These are phyloP conservation scores for Anoplius nigerrimus DNA, from an alignment of 2,888 invertebrate species.

Conservation along the genomic window DNA sequence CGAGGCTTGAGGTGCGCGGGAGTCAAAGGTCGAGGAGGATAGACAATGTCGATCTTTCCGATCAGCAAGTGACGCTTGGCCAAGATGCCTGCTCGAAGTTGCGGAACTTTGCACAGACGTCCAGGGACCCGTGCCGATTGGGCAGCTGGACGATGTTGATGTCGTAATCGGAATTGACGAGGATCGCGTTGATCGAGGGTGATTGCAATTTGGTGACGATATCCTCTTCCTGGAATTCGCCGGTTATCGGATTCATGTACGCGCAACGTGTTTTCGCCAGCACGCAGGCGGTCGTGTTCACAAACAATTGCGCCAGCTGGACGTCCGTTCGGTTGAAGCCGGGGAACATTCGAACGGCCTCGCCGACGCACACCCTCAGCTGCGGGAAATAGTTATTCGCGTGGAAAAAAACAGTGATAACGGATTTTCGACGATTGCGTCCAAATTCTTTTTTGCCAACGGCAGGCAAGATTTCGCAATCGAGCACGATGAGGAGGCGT, in stretches of 20 bases:
- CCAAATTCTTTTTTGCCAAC: no score
- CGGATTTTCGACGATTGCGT: no score
- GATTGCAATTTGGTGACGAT: conserved; percentile 68
- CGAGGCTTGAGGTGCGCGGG: background rate
- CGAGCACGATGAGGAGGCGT: no score
- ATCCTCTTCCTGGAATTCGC: conserved; percentile 78
- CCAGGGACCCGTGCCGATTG: conserved; percentile 53
- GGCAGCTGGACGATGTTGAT: conserved; percentile 68
- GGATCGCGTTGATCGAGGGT: conserved; percentile 62
- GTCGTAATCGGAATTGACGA: conserved; percentile 68
- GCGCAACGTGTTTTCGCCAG: conserved; percentile 81
- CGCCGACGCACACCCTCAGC: conserved; percentile 63
- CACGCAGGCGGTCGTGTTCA: conserved; percentile 82
- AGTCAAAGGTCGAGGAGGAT: background rate
- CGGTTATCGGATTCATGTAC: conserved; percentile 81
- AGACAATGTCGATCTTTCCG: no score
- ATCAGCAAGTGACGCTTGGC: conserved; percentile 62
- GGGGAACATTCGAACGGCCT: conserved; percentile 53
- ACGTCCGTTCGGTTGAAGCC: conserved; percentile 53
- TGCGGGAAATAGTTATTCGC: conserved; percentile 33
- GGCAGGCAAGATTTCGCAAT: no score
- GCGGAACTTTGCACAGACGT: conserved; percentile 66
- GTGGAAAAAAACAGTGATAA: no score
- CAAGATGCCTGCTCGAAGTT: conserved; percentile 64
- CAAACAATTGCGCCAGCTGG: conserved; percentile 67